Evolutionary conservation across 1,140 invertebrate species (phyloP), one percentile per base, ranked within the genome.

Genomic region (Macrobrachium rosenbergii): DNA sequence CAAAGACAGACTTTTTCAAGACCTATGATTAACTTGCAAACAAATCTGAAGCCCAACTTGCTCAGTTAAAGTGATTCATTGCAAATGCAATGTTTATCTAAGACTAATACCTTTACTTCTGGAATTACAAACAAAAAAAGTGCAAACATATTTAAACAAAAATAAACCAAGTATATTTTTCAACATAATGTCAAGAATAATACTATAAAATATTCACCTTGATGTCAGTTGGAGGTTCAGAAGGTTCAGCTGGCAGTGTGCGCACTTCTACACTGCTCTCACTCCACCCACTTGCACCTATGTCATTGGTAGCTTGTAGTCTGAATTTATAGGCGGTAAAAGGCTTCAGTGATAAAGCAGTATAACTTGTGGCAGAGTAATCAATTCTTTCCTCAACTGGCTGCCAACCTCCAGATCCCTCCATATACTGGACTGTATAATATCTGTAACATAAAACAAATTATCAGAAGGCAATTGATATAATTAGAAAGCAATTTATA

Each of bases 271-370:
- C 94, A 12, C 98, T 99, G 90, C 97, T 96, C 11, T 94, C 94
- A 91, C 98, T 99, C 93, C 97, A 99, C 10, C 95, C 94, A 91
- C 97, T 98, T 2, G 96, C 96, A 0, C 98, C 98, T 83, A 99
- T 96, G 91, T 99, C 98, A 92, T 99, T 99, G 11, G 96, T 98
- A 2, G 98, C 98, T 92, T 98, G 95, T 16, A 99, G 97, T 82
- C 98, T 93, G 92, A 99, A 99, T 91, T 96, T 95, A 92, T 99
- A 99, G 0, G 94, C 94, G 0, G 97, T 98, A 91, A 96, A 97
- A 0, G 99, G 98, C 91, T 96, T 96, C 60, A 99, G 93, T 79
- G 95, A 94, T 16, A 94, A 94, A 0, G 96, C 96, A 0, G 96
- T 98, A 90, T 96, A 97, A 0, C 96, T 96, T 2, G 95, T 97